Base-by-base conservation (phyloP, 1,140 invertebrate genomes). In the Reticulitermes speratus region DNA sequence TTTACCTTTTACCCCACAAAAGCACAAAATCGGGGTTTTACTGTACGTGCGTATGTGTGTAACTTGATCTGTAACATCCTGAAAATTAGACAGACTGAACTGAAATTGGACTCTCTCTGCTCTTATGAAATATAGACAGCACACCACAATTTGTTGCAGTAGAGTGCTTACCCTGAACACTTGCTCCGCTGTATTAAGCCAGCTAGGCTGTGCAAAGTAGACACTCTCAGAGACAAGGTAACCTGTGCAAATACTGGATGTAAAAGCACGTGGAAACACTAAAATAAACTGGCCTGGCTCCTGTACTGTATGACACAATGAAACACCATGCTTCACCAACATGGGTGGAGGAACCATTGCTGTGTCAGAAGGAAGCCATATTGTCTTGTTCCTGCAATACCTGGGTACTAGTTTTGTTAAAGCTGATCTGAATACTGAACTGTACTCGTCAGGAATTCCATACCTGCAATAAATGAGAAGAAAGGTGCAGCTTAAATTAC, bases 331-430 rank as follows among this genome's bases (percentile, higher is more conserved):
- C 87, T 95, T 93, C 0, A 95, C 93, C 44, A 99, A 92, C 87
- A 96, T 91, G 83, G 94, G 92, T 5, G 97, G 97, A 38, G 97
- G 96, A n/a, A 98, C 96, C 97, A 99, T 98, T 0, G 96, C 95
- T n/a, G 97, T 97, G 89, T 99, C 97, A 8, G 97, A 97, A 12
- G 97, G 95, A 55, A 99, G 91, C 97, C 97, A 98, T 21, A 97
- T 94, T 0, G 94, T 94, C 90, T 97, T 97, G 88, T 96, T 91
- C 59, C 89, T 96, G 89, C 95, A 96, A 88, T 96, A 95, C 3
- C 95, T 94, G 0, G 97, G 97, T n/a, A 96, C 95, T 87, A 98
- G 91, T 84, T 94, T 94, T 30, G 93, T 94, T 75, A 98, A 91
- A 0, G 96, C 96, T 44, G 93, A 89, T 19, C 95, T 93, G 87